phyloP scores from a whole-genome alignment of 2,888 invertebrate species.

The Meteorus colon region DNA sequence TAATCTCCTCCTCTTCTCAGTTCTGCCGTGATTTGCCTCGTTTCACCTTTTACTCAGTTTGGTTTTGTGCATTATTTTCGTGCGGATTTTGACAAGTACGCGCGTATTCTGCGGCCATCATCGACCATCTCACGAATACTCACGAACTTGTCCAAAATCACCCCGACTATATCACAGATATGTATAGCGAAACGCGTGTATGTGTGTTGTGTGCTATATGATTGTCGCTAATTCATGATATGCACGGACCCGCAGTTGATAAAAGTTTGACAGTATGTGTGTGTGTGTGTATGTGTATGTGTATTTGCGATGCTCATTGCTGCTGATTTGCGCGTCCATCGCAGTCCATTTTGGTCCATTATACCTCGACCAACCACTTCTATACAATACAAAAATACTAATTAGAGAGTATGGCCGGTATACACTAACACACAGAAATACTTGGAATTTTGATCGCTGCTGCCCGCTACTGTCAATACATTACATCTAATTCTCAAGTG shows the following conservation, averaged over 20 bases:
- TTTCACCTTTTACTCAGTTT: too few species aligned
- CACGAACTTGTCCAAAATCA: slow-evolving; percentile 56
- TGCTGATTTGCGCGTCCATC: too few species aligned
- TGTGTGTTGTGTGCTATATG: neutral
- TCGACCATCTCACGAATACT: slow-evolving; percentile 55
- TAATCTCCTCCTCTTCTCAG: neutral
- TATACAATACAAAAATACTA: neutral
- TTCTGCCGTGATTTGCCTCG: too few species aligned
- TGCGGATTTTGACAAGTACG: slow-evolving; percentile 58
- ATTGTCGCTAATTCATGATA: slow-evolving; percentile 26
- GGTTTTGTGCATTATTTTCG: neutral
- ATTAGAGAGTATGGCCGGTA: neutral
- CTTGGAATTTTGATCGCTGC: neutral
- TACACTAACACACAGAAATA: neutral
- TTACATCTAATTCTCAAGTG: slow-evolving; percentile 9
- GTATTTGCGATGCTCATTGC: neutral
- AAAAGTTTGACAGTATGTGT: too few species aligned
- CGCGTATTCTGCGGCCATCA: slow-evolving; percentile 65
- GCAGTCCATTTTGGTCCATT: too few species aligned
- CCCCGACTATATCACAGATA: neutral
- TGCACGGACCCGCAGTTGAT: neutral
- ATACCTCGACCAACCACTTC: neutral
- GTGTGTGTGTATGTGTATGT: neutral
- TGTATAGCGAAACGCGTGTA: too few species aligned
- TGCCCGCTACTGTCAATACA: slow-evolving; percentile 27